phyloP scores from a whole-genome alignment of 1,140 invertebrate genomes.

The Coenobita brevimanus region DNA sequence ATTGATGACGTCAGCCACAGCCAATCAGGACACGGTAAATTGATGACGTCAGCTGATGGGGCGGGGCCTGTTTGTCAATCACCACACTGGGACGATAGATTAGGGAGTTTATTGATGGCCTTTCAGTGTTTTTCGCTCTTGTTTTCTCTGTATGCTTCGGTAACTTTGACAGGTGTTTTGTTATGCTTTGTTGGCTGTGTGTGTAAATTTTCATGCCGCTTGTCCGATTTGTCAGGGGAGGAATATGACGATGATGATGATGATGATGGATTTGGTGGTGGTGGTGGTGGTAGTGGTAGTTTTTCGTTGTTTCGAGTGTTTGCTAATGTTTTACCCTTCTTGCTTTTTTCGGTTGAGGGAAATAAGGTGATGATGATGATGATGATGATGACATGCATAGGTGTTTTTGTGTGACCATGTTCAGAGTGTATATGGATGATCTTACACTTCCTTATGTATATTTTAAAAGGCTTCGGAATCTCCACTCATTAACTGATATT shows the following conservation, averaged over 20 bases:
- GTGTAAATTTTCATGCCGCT: background rate
- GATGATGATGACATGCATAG: background rate
- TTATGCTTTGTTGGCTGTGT: background rate
- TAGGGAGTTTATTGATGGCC: too few relatives aligned
- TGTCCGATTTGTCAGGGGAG: too few relatives aligned
- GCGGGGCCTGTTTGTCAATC: conserved; percentile 38
- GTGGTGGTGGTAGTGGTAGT: background rate
- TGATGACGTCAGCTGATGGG: conserved; percentile 14
- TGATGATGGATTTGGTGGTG: background rate
- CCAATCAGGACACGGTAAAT: conserved; percentile 12
- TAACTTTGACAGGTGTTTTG: background rate
- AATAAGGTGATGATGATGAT: conserved; percentile 5
- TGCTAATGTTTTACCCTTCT: too few relatives aligned
- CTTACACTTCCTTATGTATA: too few relatives aligned
- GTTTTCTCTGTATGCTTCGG: too few relatives aligned
- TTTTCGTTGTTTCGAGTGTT: background rate
- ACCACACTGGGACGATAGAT: background rate
- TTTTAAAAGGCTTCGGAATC: too few relatives aligned
- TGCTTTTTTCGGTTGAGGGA: too few relatives aligned
- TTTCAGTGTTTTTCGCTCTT: too few relatives aligned
- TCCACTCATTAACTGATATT: too few relatives aligned
- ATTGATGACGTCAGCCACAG: conserved; percentile 12
- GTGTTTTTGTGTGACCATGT: background rate
- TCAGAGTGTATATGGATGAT: background rate
- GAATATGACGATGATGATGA: too few relatives aligned